These are phyloP conservation scores for Pediacus dermestoides DNA, from an alignment of 2,888 invertebrate genomes.

Conservation along the genomic window DNA sequence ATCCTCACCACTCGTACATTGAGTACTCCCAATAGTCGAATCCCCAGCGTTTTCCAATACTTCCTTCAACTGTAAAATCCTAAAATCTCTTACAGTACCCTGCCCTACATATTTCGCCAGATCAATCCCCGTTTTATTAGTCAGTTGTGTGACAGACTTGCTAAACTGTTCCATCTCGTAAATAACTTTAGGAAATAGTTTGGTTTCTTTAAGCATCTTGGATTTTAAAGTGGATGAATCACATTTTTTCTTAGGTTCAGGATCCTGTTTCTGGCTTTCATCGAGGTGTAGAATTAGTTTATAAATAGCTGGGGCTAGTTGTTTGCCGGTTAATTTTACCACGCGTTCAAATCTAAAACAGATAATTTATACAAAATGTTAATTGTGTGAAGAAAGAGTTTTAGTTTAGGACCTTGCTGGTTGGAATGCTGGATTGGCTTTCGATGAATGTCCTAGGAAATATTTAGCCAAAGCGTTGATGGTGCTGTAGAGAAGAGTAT, in stretches of 20 bases:
- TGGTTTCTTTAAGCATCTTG: slow-evolving; percentile 59
- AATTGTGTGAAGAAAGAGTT: not conserved
- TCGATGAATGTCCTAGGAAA: slow-evolving; percentile 53
- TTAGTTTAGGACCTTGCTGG: slow-evolving; percentile 48
- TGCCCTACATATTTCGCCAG: slow-evolving; percentile 56
- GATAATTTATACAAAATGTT: slow-evolving; percentile 4
- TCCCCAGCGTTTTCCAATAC: slow-evolving; percentile 48
- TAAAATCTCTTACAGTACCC: slow-evolving; percentile 64
- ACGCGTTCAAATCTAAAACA: slow-evolving; percentile 54
- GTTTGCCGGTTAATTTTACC: slow-evolving; percentile 58
- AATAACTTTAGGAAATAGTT: slow-evolving; percentile 62
- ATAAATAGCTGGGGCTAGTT: slow-evolving; percentile 56
- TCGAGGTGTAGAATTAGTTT: slow-evolving; percentile 58
- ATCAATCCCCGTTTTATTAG: slow-evolving; percentile 58
- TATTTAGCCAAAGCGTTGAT: slow-evolving; percentile 59
- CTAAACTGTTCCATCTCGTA: slow-evolving; percentile 63
- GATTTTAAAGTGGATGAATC: slow-evolving; percentile 44
- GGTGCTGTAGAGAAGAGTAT: slow-evolving; percentile 55
- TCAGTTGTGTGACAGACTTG: slow-evolving; percentile 57
- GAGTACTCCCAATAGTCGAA: not conserved
- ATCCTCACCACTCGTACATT: slow-evolving; percentile 13
- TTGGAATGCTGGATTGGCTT: slow-evolving; percentile 52
- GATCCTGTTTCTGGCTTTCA: slow-evolving; percentile 49
- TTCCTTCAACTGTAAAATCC: slow-evolving; percentile 53
- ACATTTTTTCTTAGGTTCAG: slow-evolving; percentile 32